Conservation (phyloP, 2,888 invertebrate species). For the Nephrotoma guestfalica region DNA sequence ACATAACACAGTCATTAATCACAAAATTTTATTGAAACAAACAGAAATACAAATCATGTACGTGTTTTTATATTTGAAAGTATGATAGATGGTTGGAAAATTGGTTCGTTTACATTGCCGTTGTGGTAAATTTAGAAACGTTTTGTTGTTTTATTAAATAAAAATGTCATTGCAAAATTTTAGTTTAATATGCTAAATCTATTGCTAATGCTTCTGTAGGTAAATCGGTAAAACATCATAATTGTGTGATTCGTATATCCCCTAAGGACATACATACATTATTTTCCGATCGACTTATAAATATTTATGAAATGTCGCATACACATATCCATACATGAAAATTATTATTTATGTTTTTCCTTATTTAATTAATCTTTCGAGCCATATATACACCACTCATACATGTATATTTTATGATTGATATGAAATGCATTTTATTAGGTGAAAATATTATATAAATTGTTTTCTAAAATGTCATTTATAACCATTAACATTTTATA, state of each 20-base stretch:
- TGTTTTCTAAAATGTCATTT: neutral
- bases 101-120: neutral
- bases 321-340: neutral
- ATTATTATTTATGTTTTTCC: neutral
- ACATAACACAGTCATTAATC: neutral
- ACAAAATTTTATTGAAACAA: neutral
- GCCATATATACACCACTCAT: neutral
- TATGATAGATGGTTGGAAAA: neutral
- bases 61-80: neutral
- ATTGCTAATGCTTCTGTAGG: neutral
- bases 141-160: neutral
- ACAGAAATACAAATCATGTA: neutral
- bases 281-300: neutral
- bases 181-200: neutral
- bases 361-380: neutral
- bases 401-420: neutral
- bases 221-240: neutral
- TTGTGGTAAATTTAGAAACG: neutral
- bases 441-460: neutral
- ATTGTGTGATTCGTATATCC: neutral
- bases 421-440: neutral
- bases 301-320: neutral
- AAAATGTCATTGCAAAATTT: neutral
- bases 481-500: neutral
- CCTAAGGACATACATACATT: neutral